Evolutionary conservation across 2,888 invertebrate genomes (phyloP).

Genomic region (Pheosia gnoma): DNA sequence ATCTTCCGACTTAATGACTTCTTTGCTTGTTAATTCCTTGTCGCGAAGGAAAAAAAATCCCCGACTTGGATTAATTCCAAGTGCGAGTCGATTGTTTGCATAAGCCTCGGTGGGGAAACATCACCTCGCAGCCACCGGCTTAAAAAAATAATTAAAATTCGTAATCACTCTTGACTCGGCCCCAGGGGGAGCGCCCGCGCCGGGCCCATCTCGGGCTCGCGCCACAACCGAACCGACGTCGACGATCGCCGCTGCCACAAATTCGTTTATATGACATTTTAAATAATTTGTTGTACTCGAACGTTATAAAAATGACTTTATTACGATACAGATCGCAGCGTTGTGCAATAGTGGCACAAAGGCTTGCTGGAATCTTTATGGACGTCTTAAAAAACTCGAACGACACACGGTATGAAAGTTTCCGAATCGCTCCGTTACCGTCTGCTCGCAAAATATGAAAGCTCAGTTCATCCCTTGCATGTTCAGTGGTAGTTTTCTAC

Average conservation of each 20-base stretch:
- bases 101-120: slow-evolving; percentile 81
- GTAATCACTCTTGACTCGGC: slow-evolving; percentile 83
- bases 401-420: slow-evolving; percentile 72
- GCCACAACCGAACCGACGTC: slow-evolving; percentile 33
- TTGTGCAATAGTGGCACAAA: slow-evolving; percentile 66
- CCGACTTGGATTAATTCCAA: slow-evolving; percentile 82
- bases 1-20: slow-evolving; percentile 83
- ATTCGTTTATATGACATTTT: slow-evolving; percentile 53
- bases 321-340: slow-evolving; percentile 56
- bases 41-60: slow-evolving; percentile 78
- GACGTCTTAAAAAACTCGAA: slow-evolving; percentile 69
- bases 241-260: slow-evolving; percentile 42
- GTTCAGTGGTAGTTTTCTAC: slow-evolving; percentile 79
- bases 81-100: slow-evolving; percentile 84
- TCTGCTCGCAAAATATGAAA: slow-evolving; percentile 76
- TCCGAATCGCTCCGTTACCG: slow-evolving; percentile 66
- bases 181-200: slow-evolving; percentile 57
- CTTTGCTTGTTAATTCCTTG: slow-evolving; percentile 84
- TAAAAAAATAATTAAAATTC: slow-evolving; percentile 85
- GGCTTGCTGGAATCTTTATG: slow-evolving; percentile 72
- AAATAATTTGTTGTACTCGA: slow-evolving; percentile 54
- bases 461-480: slow-evolving; percentile 81
- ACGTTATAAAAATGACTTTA: slow-evolving; percentile 67
- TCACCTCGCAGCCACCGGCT: slow-evolving; percentile 83
- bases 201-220: slow-evolving; percentile 60